phyloP scores from a whole-genome alignment of 2,888 invertebrate genomes.

The Nematopogon swammerdamellus region DNA sequence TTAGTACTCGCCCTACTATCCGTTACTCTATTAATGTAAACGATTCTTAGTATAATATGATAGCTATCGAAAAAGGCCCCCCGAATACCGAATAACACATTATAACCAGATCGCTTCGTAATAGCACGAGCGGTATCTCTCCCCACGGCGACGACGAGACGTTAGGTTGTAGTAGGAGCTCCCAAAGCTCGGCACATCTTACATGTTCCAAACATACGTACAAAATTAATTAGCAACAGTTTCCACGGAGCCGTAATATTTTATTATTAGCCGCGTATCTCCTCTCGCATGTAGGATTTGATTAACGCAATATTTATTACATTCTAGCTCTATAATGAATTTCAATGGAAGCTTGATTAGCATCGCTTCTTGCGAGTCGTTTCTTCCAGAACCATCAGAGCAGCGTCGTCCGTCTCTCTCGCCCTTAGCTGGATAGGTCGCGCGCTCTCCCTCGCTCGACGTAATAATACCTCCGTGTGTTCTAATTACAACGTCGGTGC shows the following conservation, averaged over 20 bases:
- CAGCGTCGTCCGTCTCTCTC: background rate
- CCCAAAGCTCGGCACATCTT: no score
- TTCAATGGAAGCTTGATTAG: slow-evolving; percentile 49
- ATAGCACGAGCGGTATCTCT: no score
- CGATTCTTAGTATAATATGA: no score
- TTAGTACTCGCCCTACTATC: no score
- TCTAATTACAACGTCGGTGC: background rate
- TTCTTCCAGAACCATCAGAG: background rate
- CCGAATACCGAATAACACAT: no score
- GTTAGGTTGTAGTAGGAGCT: no score
- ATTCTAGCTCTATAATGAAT: slow-evolving; percentile 36
- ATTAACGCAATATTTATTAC: slow-evolving; percentile 32
- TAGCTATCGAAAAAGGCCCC: no score
- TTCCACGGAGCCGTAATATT: slow-evolving; percentile 44
- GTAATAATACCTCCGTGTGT: background rate
- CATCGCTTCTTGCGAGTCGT: slow-evolving; percentile 18
- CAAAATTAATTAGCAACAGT: slow-evolving; percentile 56
- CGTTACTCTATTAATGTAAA: no score
- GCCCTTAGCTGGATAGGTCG: background rate
- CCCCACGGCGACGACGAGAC: no score
- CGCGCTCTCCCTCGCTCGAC: background rate
- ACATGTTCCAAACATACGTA: slow-evolving; percentile 17
- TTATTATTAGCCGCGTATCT: slow-evolving; percentile 48
- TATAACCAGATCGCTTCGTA: no score
- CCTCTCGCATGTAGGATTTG: slow-evolving; percentile 15